Percentiles rank a stretch among this genome's conserved stretches.
phyloP scores from a whole-genome alignment of 2,113 vertebrate genomes.

The Phyllostomus discolor region DNA sequence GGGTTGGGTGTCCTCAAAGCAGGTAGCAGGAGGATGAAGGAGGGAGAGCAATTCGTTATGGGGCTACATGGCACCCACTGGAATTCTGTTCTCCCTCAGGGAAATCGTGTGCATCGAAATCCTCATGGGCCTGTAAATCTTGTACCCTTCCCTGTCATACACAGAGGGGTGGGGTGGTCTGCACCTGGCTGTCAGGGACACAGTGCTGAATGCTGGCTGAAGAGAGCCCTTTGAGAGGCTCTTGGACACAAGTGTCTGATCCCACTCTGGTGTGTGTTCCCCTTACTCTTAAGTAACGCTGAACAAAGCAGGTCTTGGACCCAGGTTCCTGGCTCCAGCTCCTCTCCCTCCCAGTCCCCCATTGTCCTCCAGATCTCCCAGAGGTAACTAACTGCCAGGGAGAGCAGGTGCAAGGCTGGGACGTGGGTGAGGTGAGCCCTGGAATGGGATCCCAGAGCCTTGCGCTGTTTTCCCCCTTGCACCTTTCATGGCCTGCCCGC shows the following conservation, averaged over 20 bases:
- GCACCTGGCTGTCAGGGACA: neutral
- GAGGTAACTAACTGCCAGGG: neutral
- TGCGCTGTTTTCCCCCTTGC: neutral
- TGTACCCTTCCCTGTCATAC: neutral
- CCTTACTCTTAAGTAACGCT: neutral
- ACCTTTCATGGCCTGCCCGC: neutral
- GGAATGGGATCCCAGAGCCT: neutral
- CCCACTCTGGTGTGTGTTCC: neutral
- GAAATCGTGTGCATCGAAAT: neutral
- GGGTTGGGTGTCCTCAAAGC: neutral
- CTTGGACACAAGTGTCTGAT: neutral
- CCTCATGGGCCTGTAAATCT: neutral
- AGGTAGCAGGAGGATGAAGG: neutral
- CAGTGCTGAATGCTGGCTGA: neutral
- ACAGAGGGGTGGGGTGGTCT: neutral
- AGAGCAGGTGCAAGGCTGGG: neutral
- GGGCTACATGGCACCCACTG: neutral
- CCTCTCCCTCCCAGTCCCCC: neutral
- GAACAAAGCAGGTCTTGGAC: slow-evolving; percentile 5
- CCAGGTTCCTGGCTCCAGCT: neutral
- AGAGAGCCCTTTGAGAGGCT: neutral
- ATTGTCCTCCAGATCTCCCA: neutral
- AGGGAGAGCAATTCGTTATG: neutral
- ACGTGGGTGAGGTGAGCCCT: neutral
- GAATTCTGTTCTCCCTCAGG: neutral